Conservation (phyloP, 1,140 invertebrate genomes). For the Drosophila ogumai region DNA sequence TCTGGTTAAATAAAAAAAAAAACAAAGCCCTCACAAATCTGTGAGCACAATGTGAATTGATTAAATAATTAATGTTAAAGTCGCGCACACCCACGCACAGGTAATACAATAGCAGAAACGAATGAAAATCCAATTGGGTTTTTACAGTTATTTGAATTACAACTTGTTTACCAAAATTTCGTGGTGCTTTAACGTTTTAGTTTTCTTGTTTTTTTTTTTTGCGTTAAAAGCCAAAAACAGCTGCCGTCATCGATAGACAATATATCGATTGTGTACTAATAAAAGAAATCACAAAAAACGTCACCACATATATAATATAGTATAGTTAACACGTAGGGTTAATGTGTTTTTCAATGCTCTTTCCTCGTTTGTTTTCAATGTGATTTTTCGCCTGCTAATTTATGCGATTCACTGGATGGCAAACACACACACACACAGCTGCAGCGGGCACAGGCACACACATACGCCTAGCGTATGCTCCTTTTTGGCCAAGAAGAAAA, state of each 20-base stretch:
- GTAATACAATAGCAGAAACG: not conserved
- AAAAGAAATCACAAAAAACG: slow-evolving; percentile 35
- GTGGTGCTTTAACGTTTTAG: not conserved
- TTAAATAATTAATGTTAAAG: slow-evolving; percentile 31
- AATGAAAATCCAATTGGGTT: slow-evolving; percentile 7
- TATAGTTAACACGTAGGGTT: slow-evolving; percentile 46
- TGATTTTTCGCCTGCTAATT: slow-evolving; percentile 51
- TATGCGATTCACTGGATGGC: slow-evolving; percentile 65
- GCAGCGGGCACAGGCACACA: slow-evolving; percentile 3
- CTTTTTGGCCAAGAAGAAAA: slow-evolving; percentile 62
- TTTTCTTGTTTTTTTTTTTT: slow-evolving; percentile 4
- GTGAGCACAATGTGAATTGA: slow-evolving; percentile 39
- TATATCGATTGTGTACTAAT: slow-evolving; percentile 34
- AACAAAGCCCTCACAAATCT: slow-evolving; percentile 15
- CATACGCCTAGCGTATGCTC: slow-evolving; percentile 59
- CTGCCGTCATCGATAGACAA: slow-evolving; percentile 72
- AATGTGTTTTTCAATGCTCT: slow-evolving; percentile 15
- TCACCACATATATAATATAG: slow-evolving; percentile 24
- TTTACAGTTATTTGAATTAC: slow-evolving; percentile 3
- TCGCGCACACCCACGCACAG: slow-evolving; percentile 23
- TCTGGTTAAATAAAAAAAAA: slow-evolving; percentile 55
- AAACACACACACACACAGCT: slow-evolving; percentile 37
- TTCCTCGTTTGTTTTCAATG: slow-evolving; percentile 42
- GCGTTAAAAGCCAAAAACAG: slow-evolving; percentile 62
- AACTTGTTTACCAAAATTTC: slow-evolving; percentile 32